Base-by-base conservation (phyloP, 2,113 vertebrate species). In the Oenanthe melanoleuca region DNA sequence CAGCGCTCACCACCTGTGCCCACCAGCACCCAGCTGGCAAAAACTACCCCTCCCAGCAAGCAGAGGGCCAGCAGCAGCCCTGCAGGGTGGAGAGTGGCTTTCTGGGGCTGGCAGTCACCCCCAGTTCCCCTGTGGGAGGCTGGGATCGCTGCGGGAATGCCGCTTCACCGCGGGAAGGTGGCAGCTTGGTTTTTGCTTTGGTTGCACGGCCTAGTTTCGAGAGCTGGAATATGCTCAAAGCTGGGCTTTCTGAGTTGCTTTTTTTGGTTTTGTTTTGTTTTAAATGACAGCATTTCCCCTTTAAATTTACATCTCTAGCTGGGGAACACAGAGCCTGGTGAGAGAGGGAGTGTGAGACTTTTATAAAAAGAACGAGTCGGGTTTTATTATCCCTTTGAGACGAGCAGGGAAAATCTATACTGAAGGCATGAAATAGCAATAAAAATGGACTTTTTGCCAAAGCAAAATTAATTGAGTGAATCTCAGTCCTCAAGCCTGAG, bases 361-460 rank as follows among this genome's bases (percentile, higher is more conserved):
- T 97, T 90, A 97, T 94, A 96, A 96, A 96, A 96, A 96, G 93
- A 95, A 94, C 71, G 85, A 94, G 88, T 95, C 14, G 91, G 86
- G 88, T 92, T 97, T 97, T 97, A 97, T 98, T 96, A 94, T 95
- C 97, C 97, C 97, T 98, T 97, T 97, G 97, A 98, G 96, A 97
- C 79, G 71, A 97, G 96, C 92, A 93, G 96, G 97, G 97, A 97
- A 98, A 98, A 98, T 96, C 97, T 97, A 97, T 96, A 97, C 97
- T 59, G 64, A 95, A 96, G 95, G 95, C 97, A 95, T 73, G 44
- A 97, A 98, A 98, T 96, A 97, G 97, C 97, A 97, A 94, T 94
- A 94, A 97, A 98, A 97, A 97, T 95, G 96, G 97, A 97, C 86
- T 64, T 96, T 98, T 97, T 97, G 97, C 96, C 96, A 97, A 97